Evolutionary conservation across 2,888 invertebrate genomes (phyloP).

Genomic region (Drosophila monieri): DNA sequence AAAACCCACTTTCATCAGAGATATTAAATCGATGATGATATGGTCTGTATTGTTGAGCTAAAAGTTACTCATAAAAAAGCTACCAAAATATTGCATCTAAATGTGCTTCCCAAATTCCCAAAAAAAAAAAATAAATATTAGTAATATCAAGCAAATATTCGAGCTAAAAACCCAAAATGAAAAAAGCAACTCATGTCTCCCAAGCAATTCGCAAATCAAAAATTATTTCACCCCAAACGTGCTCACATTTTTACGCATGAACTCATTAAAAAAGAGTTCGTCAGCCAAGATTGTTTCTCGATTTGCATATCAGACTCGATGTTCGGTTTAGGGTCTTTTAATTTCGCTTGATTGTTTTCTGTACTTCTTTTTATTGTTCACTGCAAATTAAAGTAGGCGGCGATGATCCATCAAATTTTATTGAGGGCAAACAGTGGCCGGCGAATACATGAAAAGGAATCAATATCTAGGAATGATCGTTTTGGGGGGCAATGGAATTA

Average conservation of each 20-base stretch:
- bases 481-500: conserved; percentile 30
- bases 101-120: conserved; percentile 14
- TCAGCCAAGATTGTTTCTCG: conserved; percentile 30
- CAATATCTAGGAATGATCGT: conserved; percentile 25
- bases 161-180: not conserved
- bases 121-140: not conserved
- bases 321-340: conserved; percentile 26
- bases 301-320: conserved; percentile 44
- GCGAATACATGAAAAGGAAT: conserved; percentile 43
- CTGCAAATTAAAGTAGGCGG: conserved; percentile 28
- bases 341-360: conserved; percentile 22
- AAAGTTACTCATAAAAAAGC: not conserved
- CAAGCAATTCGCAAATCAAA: conserved; percentile 24
- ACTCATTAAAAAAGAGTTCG: conserved; percentile 53
- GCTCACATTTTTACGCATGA: conserved; percentile 39
- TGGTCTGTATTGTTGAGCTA: not conserved
- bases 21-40: not conserved
- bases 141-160: not conserved
- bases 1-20: not conserved
- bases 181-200: conserved; percentile 13
- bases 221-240: conserved; percentile 14
- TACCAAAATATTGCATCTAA: not conserved
- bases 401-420: conserved; percentile 70
- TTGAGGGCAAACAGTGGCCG: conserved; percentile 61
- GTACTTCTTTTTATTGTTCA: conserved; percentile 19